A percentile compares a stretch with the other conserved stretches of the same genome.
phyloP scores from a whole-genome alignment of 2,888 invertebrate species.

The Drosophila neotestacea region DNA sequence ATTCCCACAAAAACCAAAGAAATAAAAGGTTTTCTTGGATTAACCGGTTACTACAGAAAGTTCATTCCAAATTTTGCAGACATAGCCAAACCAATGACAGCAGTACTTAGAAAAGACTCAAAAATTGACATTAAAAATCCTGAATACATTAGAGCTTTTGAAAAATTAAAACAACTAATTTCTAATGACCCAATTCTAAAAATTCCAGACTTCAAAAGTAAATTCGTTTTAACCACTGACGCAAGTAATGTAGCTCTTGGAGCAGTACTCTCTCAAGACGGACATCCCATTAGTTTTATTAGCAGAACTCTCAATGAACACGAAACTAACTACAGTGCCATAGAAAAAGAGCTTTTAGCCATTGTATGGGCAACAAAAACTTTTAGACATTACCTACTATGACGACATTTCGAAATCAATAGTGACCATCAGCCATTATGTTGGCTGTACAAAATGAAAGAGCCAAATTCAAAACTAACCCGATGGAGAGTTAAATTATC shows the following conservation, averaged over 20 bases:
- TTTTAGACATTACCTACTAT: not conserved
- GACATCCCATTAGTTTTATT: not conserved
- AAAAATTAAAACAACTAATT: too few relatives aligned
- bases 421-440: slow-evolving; percentile 2
- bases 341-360: not conserved
- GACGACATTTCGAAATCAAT: slow-evolving; percentile 9
- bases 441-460: not conserved
- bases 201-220: too few relatives aligned
- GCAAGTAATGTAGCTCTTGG: not conserved
- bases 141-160: not conserved
- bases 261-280: slow-evolving; percentile 2
- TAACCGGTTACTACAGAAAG: not conserved
- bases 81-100: slow-evolving; percentile 1
- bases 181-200: too few relatives aligned
- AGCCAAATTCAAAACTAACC: too few relatives aligned
- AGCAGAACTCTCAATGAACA: not conserved
- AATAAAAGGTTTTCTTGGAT: too few relatives aligned
- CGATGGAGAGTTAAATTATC: too few relatives aligned
- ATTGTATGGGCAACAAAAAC: slow-evolving; percentile 1
- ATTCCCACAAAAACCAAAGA: too few relatives aligned
- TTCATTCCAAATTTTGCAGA: not conserved
- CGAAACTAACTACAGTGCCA: slow-evolving; percentile 1
- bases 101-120: not conserved
- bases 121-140: not conserved
- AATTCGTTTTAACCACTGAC: too few relatives aligned